phyloP scores from a whole-genome alignment of 2,113 vertebrate genomes.

The Amazona guildingii region DNA sequence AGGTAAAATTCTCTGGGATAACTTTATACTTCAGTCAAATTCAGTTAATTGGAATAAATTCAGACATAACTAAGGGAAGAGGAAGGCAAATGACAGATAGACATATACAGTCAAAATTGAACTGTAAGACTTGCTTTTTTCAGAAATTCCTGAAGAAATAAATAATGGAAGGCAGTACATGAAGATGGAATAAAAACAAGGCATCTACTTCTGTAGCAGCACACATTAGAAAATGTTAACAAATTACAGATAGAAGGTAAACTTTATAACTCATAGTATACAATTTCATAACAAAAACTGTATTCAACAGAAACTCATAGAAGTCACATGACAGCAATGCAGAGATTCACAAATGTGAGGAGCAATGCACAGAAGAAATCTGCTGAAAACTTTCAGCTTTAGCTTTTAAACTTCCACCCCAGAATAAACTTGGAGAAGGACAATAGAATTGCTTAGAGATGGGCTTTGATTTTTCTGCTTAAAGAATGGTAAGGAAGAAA shows the following conservation, averaged over 20 bases:
- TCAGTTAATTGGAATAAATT: background rate
- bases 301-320: background rate
- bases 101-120: slow-evolving; percentile 38
- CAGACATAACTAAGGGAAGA: background rate
- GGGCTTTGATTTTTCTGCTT: background rate
- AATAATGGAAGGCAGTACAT: background rate
- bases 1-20: background rate
- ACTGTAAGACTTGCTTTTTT: background rate
- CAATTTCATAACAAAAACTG: background rate
- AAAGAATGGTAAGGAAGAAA: background rate
- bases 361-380: background rate
- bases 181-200: background rate
- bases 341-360: background rate
- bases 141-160: slow-evolving; percentile 19
- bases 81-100: slow-evolving; percentile 27
- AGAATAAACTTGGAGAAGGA: background rate
- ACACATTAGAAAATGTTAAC: background rate
- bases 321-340: background rate
- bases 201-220: background rate
- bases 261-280: background rate
- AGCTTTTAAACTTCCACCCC: background rate
- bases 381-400: background rate
- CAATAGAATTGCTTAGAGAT: background rate
- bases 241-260: background rate
- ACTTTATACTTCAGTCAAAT: background rate